Evolutionary conservation across 2,888 invertebrate species (phyloP).

Genomic region (Eupithecia vulgata): DNA sequence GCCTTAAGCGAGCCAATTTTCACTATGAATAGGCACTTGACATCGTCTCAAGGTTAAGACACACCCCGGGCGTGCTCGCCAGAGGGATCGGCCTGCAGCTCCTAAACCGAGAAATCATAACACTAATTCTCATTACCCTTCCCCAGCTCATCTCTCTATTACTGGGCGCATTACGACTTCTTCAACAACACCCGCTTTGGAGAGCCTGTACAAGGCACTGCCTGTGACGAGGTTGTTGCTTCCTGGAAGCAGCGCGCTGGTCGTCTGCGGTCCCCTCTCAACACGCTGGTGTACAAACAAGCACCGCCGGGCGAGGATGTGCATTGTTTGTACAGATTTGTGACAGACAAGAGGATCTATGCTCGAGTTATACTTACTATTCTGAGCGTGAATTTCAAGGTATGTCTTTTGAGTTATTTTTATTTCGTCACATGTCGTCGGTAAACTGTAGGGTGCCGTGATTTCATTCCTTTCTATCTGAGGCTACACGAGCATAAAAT

Average conservation of each 20-base stretch:
- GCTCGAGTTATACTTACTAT: constrained; percentile 92
- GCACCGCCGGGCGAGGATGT: constrained; percentile 89
- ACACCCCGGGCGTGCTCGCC: too few species aligned
- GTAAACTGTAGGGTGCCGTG: too few species aligned
- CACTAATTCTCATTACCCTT: neutral
- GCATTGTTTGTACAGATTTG: constrained; percentile 92
- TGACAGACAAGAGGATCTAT: constrained; percentile 91
- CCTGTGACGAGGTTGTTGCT: constrained; percentile 94
- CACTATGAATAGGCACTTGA: too few species aligned
- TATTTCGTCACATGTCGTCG: neutral
- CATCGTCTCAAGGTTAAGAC: too few species aligned
- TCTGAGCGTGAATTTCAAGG: constrained; percentile 92
- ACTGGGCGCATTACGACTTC: constrained; percentile 97
- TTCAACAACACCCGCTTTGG: constrained; percentile 95
- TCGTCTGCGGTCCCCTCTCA: constrained; percentile 91
- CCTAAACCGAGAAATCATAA: neutral
- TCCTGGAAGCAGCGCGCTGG: constrained; percentile 92
- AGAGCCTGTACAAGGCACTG: constrained; percentile 90
- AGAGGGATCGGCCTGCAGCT: too few species aligned
- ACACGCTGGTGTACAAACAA: constrained; percentile 94
- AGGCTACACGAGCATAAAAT: too few species aligned
- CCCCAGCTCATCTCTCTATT: constrained; percentile 92
- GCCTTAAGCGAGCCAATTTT: too few species aligned
- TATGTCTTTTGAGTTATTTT: constrained; percentile 50
- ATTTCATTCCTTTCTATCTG: too few species aligned